These are phyloP conservation scores for Polymixis lichenea DNA, from an alignment of 2,888 invertebrate species.

Conservation along the genomic window DNA sequence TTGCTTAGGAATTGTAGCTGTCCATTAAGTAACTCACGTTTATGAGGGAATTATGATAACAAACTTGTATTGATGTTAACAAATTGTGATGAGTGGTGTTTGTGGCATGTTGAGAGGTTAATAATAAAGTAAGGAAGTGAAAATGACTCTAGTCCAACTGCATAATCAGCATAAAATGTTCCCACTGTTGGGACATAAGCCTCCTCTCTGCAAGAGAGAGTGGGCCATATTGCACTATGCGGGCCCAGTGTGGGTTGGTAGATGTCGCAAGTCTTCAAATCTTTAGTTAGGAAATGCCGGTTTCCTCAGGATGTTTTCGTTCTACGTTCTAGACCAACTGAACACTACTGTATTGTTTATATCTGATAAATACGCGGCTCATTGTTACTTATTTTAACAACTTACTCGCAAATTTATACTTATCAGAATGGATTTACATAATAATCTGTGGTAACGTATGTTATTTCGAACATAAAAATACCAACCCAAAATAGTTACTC, in stretches of 20 bases:
- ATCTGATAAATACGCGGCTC: not conserved
- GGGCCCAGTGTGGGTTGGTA: too few species aligned
- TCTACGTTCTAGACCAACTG: not conserved
- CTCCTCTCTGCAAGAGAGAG: too few species aligned
- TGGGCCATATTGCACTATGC: too few species aligned
- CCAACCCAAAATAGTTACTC: conserved; percentile 10
- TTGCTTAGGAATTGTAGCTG: not conserved
- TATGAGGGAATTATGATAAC: not conserved
- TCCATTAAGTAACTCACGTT: not conserved
- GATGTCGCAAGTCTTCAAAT: too few species aligned
- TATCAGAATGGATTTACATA: not conserved
- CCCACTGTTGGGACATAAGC: too few species aligned
- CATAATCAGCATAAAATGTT: too few species aligned
- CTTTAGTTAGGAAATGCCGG: too few species aligned
- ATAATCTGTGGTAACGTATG: not conserved
- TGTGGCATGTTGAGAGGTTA: not conserved
- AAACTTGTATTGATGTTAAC: not conserved
- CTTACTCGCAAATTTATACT: not conserved
- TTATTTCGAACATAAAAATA: not conserved
- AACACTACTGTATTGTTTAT: not conserved
- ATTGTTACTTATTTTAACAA: not conserved
- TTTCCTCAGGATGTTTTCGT: too few species aligned
- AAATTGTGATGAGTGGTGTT: not conserved
- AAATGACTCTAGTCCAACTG: too few species aligned
- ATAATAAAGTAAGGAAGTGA: not conserved